Evolutionary conservation across 37 sponge, comb jelly and placozoan species (phyloP), one percentile per base, ranked within the genome.

Genomic region (Amphimedon queenslandica): DNA sequence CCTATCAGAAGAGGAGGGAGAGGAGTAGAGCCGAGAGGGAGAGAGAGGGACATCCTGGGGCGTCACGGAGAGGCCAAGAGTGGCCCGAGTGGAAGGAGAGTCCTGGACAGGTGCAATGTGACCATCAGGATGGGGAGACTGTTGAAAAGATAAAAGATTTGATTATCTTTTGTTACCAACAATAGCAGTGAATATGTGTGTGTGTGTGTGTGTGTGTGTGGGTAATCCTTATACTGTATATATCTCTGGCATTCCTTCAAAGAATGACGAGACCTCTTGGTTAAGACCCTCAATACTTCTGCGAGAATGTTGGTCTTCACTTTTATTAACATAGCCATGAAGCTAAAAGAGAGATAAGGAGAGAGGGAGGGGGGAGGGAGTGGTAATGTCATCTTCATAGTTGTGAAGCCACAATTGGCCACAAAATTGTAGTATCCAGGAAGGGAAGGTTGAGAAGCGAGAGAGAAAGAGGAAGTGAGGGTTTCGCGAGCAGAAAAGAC

Each of bases 211-310:
- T n/a, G n/a, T n/a, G n/a, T n/a, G n/a, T n/a, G n/a, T n/a, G n/a
- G n/a, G n/a, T n/a, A n/a, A n/a, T n/a, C n/a, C n/a, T n/a, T 2
- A 20, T 73, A 38, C 75, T 21, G 6, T 11, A 63, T 38, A 60
- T 23, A 23, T 10, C 43, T 13, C 34, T 3, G 33, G 18, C 20
- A 69, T 66, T 60, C 84, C 84, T 58, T 83, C 84, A 2, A 83
- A 57, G 0, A 40, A 64, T 18, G 73, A 77, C 3, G 84, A 76
- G 58, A 85, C 75, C 69, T 85, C 86, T 30, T 85, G 86, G 56
- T 85, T 85, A 27, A 85, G 64, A 0, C 86, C 86, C 29, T 85
- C 86, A 10, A 78, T 47, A 37, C 86, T 85, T 0, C 39, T 64
- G 37, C 86, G 73, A 28, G 70, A 78, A 60, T 79, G 75, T 25